Percentiles rank a stretch among this genome's conserved stretches.
Evolutionary conservation across 2,888 invertebrate genomes (phyloP).

Genomic region (Autographa pulchrina): DNA sequence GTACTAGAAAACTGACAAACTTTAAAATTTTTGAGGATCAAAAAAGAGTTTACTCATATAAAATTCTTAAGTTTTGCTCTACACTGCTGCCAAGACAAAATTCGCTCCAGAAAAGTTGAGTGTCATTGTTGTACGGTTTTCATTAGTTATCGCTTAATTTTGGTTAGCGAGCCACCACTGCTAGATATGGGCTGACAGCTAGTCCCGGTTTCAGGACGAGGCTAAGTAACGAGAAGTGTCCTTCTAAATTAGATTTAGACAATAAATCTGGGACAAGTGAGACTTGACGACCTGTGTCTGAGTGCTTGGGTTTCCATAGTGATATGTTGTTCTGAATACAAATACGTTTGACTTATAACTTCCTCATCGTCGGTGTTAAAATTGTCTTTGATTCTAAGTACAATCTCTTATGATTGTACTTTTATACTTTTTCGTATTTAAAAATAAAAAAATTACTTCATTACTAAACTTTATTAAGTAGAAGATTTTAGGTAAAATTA

Average conservation of each 20-base stretch:
- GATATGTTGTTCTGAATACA: background rate
- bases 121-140: constrained; percentile 52
- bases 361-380: background rate
- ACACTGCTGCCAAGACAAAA: constrained; percentile 30
- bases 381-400: too few species aligned
- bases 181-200: constrained; percentile 35
- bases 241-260: constrained; percentile 27
- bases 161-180: constrained; percentile 27
- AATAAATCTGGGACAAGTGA: constrained; percentile 1
- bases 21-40: too few species aligned
- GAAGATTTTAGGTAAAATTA: too few species aligned
- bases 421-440: too few species aligned
- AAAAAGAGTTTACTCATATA: too few species aligned
- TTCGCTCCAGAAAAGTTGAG: constrained; percentile 20
- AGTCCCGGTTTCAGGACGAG: constrained; percentile 36
- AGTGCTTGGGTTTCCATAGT: background rate
- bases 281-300: background rate
- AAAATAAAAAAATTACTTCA: too few species aligned
- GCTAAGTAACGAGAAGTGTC: constrained; percentile 20
- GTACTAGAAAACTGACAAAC: too few species aligned
- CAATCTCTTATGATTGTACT: too few species aligned
- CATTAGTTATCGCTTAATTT: constrained; percentile 53
- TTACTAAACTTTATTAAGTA: too few species aligned
- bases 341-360: background rate
- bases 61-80: background rate